A percentile compares a stretch with the other conserved stretches of the same genome.
phyloP scores from a whole-genome alignment of 2,888 invertebrate genomes.

The Tridacna gigas region DNA sequence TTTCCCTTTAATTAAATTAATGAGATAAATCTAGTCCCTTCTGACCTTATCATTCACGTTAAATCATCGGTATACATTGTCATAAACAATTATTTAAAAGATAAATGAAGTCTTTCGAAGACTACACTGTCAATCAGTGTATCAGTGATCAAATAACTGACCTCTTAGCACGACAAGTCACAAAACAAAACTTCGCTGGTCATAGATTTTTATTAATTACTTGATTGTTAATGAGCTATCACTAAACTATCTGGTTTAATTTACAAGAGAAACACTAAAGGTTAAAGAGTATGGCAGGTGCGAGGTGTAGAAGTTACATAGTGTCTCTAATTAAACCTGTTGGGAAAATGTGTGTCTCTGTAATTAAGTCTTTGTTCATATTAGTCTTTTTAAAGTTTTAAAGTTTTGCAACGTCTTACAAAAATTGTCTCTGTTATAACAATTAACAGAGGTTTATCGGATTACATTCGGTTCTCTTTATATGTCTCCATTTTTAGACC shows the following conservation, averaged over 20 bases:
- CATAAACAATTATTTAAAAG: conserved; percentile 19
- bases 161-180: conserved; percentile 23
- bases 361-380: conserved; percentile 15
- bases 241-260: conserved; percentile 24
- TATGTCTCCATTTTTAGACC: too few relatives aligned
- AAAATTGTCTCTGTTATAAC: too few relatives aligned
- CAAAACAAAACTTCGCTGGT: conserved; percentile 18
- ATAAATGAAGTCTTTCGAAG: conserved; percentile 20
- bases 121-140: not conserved
- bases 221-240: conserved; percentile 20
- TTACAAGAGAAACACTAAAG: conserved; percentile 14
- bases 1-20: conserved; percentile 5
- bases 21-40: not conserved
- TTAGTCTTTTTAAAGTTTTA: not conserved
- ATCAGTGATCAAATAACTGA: conserved; percentile 30
- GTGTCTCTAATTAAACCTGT: conserved; percentile 23
- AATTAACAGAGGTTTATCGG: too few relatives aligned
- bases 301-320: conserved; percentile 7
- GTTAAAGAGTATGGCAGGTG: conserved; percentile 38
- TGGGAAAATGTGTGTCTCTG: not conserved
- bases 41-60: conserved; percentile 2
- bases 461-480: too few relatives aligned
- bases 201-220: conserved; percentile 29
- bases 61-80: conserved; percentile 13
- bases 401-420: not conserved